phyloP scores from a whole-genome alignment of 2,797 vertebrate genomes.

The Chiroxiphia lanceolata region DNA sequence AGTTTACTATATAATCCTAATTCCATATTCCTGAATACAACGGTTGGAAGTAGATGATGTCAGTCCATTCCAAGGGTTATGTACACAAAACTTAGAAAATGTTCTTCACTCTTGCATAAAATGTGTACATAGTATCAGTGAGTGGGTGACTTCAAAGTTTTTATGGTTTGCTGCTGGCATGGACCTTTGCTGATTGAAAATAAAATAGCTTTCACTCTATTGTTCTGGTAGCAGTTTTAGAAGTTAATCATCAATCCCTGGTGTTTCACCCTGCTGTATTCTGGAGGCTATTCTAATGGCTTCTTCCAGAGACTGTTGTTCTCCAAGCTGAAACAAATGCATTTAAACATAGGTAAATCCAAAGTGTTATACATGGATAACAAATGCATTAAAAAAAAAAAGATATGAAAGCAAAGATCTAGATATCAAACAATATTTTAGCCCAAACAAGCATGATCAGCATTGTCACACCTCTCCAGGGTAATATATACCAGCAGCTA shows the following conservation, averaged over 20 bases:
- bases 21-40: conserved; percentile 72
- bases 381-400: neutral
- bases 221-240: conserved; percentile 58
- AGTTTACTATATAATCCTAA: conserved; percentile 70
- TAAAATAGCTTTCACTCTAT: conserved; percentile 67
- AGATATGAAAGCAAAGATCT: neutral
- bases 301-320: conserved; percentile 97
- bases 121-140: conserved; percentile 68
- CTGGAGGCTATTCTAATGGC: conserved; percentile 98
- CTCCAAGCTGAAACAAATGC: conserved; percentile 85
- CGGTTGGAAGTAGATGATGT: conserved; percentile 61
- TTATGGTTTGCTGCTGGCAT: conserved; percentile 58
- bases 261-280: conserved; percentile 98
- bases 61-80: conserved; percentile 75
- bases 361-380: neutral
- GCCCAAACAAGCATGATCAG: neutral
- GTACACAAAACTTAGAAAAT: conserved; percentile 78
- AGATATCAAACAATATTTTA: neutral
- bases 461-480: neutral
- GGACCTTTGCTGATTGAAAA: conserved; percentile 70
- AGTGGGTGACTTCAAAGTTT: conserved; percentile 64
- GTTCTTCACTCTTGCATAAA: conserved; percentile 76
- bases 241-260: conserved; percentile 92
- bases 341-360: neutral
- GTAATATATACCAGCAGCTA: neutral